A percentile compares a stretch with the other conserved stretches of the same genome.
phyloP scores from a whole-genome alignment of 2,113 vertebrate species.

The Gallinago media region DNA sequence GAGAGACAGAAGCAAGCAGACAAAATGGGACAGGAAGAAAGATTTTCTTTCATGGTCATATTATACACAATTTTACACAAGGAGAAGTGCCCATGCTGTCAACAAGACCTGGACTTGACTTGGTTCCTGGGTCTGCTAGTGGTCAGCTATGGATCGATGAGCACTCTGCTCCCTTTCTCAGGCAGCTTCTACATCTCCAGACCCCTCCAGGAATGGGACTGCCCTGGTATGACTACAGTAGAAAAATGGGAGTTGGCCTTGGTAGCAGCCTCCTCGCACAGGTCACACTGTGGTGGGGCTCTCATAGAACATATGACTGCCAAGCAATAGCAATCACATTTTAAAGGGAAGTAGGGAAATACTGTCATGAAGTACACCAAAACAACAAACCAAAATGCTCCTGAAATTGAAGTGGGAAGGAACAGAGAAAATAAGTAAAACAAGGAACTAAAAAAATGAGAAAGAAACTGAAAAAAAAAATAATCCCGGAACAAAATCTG shows the following conservation, averaged over 20 bases:
- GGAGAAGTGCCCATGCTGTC: not conserved
- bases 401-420: rapidly evolving
- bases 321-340: not conserved
- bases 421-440: not conserved
- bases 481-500: not conserved
- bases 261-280: not conserved
- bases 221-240: not conserved
- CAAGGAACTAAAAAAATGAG: not conserved
- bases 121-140: not conserved
- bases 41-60: not conserved
- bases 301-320: rapidly evolving
- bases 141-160: rapidly evolving
- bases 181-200: not conserved
- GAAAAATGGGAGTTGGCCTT: not conserved
- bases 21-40: not conserved
- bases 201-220: not conserved
- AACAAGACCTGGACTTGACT: not conserved
- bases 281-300: not conserved
- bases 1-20: not conserved
- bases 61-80: not conserved
- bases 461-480: not conserved
- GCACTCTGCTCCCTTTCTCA: not conserved
- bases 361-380: not conserved
- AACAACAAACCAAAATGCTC: not conserved
- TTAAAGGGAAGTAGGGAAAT: not conserved